Percentiles rank a stretch among this genome's conserved stretches.
Evolutionary conservation across 2,888 invertebrate species (phyloP).

Genomic region (Aphelenchoides bicaudatus): DNA sequence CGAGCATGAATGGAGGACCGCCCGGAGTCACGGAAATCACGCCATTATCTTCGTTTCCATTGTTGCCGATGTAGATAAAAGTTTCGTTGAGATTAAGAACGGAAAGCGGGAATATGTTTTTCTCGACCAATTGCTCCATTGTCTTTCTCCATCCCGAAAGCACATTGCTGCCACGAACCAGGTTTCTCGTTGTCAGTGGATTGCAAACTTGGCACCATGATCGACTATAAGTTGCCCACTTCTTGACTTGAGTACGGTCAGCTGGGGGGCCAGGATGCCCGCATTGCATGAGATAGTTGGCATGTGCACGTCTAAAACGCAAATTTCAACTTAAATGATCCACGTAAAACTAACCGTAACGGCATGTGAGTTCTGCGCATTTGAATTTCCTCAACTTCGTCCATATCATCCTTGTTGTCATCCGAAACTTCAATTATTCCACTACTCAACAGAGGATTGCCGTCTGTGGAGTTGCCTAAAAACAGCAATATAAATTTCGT

Average conservation of each 20-base stretch:
- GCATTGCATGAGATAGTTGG: slow-evolving; percentile 1
- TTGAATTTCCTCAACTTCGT: background rate
- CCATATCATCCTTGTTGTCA: slow-evolving; percentile 1
- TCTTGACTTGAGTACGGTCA: background rate
- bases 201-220: slow-evolving; percentile 8
- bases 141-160: slow-evolving; percentile 15
- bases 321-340: background rate
- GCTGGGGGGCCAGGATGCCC: slow-evolving; percentile 13
- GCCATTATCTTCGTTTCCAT: slow-evolving; percentile 8
- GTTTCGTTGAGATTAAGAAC: slow-evolving; percentile 19
- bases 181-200: background rate
- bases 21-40: background rate
- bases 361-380: background rate
- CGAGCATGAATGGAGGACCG: slow-evolving; percentile 4
- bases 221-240: slow-evolving; percentile 14
- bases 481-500: too few relatives aligned
- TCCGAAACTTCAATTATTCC: slow-evolving; percentile 20
- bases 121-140: slow-evolving; percentile 7
- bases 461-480: too few relatives aligned
- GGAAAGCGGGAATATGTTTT: slow-evolving; percentile 1
- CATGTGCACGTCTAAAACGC: background rate
- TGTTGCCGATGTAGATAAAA: slow-evolving; percentile 15
- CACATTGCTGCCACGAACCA: background rate
- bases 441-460: too few relatives aligned
- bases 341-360: background rate